Evolutionary conservation across 2,888 invertebrate species (phyloP), one percentile per base, ranked within the genome.

Genomic region (Ditula angustiorana): DNA sequence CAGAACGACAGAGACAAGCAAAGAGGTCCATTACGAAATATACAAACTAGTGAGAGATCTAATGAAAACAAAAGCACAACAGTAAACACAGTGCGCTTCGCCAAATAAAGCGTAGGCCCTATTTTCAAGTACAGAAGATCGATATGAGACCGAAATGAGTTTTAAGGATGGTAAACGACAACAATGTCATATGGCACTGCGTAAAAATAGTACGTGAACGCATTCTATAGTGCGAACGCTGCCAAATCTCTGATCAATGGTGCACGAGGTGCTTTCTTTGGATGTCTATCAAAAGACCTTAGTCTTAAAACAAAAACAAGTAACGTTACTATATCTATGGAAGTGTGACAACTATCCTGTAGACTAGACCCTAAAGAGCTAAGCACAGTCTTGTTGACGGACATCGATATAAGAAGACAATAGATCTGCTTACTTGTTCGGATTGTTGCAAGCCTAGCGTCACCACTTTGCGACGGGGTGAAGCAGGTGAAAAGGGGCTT

Each of bases 161-260:
- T 58, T 46, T 37, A 37, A 37, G 35, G 35, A 23, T 28, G 19
- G 64, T 52, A 58, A 37, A 59, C 37, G 26, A 53, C 7, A 47
- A 19, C 35, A 64, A 28, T 59, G 58, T 59, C 57, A 58, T 58
- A 58, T 58, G 63, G 57, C 23, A 52, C 44, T 58, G 58, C 26
- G 52, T 64, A 64, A 64, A 64, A 64, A 64, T 64, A 64, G 64
- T 59, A 68, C 58, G 70, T 75, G 79, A 73, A 76, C 78, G 75
- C 80, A 84, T 82, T 79, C 71, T 68, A 67, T 72, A 71, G 74
- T 70, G 69, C 49, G 62, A 56, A 33, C 67, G 74, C 64, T 86
- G 87, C 86, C 86, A 86, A 87, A 56, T 56, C 63, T 71, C 73
- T 64, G 71, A 71, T 76, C 69, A 77, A 75, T 75, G 73, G 73